Evolutionary conservation across 2,797 vertebrate genomes (phyloP).

Genomic region (Poeciliopsis paucimaculata): DNA sequence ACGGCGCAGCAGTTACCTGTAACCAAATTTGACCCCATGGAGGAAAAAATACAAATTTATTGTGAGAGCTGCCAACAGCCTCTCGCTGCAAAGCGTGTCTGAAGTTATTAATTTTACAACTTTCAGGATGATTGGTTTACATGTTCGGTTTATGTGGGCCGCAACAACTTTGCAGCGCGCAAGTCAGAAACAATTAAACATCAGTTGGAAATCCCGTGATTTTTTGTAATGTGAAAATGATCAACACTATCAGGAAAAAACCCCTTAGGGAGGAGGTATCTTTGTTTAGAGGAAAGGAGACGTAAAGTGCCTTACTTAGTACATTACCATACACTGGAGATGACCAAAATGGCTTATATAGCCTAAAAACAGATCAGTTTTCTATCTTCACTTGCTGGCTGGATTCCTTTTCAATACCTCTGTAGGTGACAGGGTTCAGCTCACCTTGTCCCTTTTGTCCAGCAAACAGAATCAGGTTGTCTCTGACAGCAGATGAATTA

Average conservation of each 20-base stretch:
- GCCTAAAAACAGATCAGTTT: conserved; percentile 26
- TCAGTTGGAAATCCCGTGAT: conserved; percentile 49
- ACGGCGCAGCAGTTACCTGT: conserved; percentile 59
- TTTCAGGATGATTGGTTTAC: conserved; percentile 31
- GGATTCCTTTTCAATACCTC: conserved; percentile 36
- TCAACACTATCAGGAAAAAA: conserved; percentile 50
- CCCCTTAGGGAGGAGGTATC: conserved; percentile 30
- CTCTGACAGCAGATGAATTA: conserved; percentile 81
- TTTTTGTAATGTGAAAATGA: conserved; percentile 39
- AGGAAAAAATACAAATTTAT: conserved; percentile 53
- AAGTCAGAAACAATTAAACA: conserved; percentile 55
- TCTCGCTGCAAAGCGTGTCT: conserved; percentile 49
- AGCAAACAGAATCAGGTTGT: conserved; percentile 90
- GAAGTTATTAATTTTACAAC: conserved; percentile 47
- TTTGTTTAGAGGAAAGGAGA: conserved; percentile 57
- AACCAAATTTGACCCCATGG: conserved; percentile 55
- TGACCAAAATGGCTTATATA: conserved; percentile 29
- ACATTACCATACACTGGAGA: conserved; percentile 62
- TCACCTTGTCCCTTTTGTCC: conserved; percentile 89
- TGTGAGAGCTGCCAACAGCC: conserved; percentile 54
- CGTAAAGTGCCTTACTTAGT: conserved; percentile 63
- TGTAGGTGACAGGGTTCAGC: conserved; percentile 34
- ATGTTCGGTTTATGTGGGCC: conserved; percentile 17
- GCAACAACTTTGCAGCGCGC: conserved; percentile 18
- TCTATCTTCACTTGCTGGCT: conserved; percentile 30